Conservation (phyloP, 2,113 vertebrate species). For the Strix uralensis region DNA sequence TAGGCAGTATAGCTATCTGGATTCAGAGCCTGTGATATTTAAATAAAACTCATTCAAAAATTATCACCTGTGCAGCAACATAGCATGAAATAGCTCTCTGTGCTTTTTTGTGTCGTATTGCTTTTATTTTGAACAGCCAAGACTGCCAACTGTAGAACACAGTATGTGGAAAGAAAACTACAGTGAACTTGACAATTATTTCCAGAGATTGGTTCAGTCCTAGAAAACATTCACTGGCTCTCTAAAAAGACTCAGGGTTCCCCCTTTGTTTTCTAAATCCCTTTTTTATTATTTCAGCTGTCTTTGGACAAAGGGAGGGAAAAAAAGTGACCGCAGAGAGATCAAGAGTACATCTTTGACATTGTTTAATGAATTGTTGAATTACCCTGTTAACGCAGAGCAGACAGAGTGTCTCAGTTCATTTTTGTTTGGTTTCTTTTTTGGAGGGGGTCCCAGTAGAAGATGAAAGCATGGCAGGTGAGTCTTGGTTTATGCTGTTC, state of each 20-base stretch:
- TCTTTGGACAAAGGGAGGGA: neutral
- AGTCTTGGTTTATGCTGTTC: neutral
- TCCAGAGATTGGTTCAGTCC: slow-evolving; percentile 32
- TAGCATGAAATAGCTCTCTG: neutral
- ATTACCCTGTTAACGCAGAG: neutral
- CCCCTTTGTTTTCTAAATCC: slow-evolving; percentile 32
- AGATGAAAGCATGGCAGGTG: neutral
- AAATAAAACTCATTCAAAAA: neutral
- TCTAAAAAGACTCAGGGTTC: neutral
- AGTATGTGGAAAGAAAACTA: neutral
- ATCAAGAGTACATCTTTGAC: slow-evolving; percentile 8
- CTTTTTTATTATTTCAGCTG: slow-evolving; percentile 61
- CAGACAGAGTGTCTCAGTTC: neutral
- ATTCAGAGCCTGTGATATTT: neutral
- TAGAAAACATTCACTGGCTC: neutral
- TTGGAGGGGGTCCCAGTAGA: neutral
- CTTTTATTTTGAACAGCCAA: neutral
- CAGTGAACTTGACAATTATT: neutral
- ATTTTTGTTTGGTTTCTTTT: neutral
- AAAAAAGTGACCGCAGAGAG: neutral
- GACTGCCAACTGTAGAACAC: neutral
- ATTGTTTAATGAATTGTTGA: slow-evolving; percentile 27
- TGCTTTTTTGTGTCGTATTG: neutral
- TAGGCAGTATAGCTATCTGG: neutral
- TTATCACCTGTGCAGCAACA: neutral